Percentiles rank a stretch among this genome's conserved stretches.
Evolutionary conservation across 2,113 vertebrate genomes (phyloP).

Genomic region (Ramphastos sulfuratus): DNA sequence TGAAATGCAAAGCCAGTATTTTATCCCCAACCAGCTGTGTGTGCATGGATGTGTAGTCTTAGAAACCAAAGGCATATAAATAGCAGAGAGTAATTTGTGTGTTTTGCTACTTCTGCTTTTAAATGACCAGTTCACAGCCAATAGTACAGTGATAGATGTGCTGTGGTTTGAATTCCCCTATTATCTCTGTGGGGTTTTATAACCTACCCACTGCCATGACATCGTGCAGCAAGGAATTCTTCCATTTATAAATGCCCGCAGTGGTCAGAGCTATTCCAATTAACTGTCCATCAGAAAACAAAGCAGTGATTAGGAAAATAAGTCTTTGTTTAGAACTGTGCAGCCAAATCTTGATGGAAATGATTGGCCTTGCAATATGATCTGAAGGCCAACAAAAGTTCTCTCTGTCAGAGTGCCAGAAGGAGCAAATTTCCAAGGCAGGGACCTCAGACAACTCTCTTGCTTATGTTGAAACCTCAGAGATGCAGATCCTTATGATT

Average conservation of each 20-base stretch:
- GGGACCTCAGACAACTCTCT: background rate
- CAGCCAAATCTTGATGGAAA: slow-evolving; percentile 19
- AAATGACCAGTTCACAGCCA: background rate
- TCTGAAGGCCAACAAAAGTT: background rate
- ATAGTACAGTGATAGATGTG: background rate
- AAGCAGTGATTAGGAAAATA: slow-evolving; percentile 25
- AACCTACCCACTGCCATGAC: background rate
- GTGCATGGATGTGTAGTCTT: background rate
- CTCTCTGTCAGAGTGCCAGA: background rate
- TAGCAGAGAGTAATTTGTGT: background rate
- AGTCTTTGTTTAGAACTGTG: slow-evolving; percentile 26
- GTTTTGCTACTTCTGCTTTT: background rate
- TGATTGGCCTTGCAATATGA: background rate
- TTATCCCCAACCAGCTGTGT: background rate
- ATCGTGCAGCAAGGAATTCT: background rate
- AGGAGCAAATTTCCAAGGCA: background rate
- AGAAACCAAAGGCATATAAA: background rate
- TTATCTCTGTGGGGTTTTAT: background rate
- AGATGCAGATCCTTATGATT: background rate
- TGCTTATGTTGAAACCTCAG: background rate
- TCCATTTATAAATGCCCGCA: background rate
- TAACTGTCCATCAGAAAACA: slow-evolving; percentile 1
- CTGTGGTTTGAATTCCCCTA: background rate
- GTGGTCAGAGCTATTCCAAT: background rate
- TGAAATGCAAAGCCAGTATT: background rate